These are phyloP conservation scores for Beris chalybata DNA, from an alignment of 2,888 invertebrate genomes.

Conservation along the genomic window DNA sequence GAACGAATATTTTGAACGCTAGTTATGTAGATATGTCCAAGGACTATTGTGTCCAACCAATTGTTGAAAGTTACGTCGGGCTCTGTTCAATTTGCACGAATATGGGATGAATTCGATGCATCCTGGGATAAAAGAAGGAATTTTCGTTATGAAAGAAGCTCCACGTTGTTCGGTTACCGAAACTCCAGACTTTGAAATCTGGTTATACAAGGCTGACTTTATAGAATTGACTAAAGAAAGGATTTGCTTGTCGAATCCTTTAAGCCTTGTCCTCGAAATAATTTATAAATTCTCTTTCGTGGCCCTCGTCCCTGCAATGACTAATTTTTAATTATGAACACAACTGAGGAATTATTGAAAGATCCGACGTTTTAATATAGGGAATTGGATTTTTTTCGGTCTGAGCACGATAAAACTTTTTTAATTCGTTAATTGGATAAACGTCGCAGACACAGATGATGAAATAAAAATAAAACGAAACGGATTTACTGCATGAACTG, in stretches of 20 bases:
- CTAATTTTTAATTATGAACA: constrained; percentile 19
- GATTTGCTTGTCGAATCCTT: not conserved
- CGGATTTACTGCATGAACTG: constrained; percentile 15
- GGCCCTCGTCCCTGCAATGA: not conserved
- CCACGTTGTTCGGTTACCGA: no score
- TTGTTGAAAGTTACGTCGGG: no score
- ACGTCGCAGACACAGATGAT: constrained; percentile 2
- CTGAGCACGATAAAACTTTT: constrained; percentile 15
- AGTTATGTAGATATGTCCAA: no score
- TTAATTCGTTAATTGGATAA: constrained; percentile 29
- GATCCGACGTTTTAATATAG: not conserved
- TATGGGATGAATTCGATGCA: no score
- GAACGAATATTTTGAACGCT: not conserved
- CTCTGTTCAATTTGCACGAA: no score
- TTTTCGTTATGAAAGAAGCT: no score
- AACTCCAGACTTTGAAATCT: no score
- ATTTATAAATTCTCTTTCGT: constrained; percentile 6
- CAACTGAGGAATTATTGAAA: constrained; percentile 13
- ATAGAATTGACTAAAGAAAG: constrained; percentile 17
- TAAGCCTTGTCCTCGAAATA: not conserved
- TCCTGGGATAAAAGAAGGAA: no score
- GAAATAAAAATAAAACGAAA: not conserved
- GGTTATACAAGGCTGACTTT: no score
- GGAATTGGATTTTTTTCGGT: no score
- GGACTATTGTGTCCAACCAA: no score